Evolutionary conservation across 1,140 invertebrate species (phyloP), one percentile per base, ranked within the genome.

Genomic region (Musca domestica): DNA sequence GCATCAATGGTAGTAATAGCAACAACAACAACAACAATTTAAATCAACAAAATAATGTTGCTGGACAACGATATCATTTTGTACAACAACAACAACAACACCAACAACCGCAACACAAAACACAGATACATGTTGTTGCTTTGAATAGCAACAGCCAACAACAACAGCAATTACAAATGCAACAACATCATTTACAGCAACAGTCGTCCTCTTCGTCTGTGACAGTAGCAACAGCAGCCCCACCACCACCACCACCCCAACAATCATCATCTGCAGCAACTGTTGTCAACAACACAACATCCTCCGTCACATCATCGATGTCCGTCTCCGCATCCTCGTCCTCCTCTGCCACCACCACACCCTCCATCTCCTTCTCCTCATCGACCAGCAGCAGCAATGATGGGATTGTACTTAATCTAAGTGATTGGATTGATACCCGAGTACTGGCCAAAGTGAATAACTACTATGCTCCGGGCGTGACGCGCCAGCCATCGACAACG

Each of bases 351-450:
- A 71, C 74, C 74, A 30, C 74, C 70, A 19, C 73, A 74, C 19
- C 75, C 71, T 22, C 75, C 71, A n/a, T 72, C 72, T 12, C 72
- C 69, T 48, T 69, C 69, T 48, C 74, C 69, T 49, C 72, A 69
- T 30, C 71, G 73, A 66, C 73, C 79, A 64, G 61, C 67, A 72
- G 17, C 71, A 75, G 69, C 65, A 47, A 41, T 19, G 56, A 61
- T 34, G 56, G 20, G 56, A 61, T 61, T 61, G 56, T 61, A 65
- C 46, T 69, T 88, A 96, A 96, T 83, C 85, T 98, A 72, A 91
- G 88, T 74, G 94, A 96, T 81, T 98, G 95, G 95, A 88, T 89
- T 70, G 91, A 93, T 74, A 94, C 95, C 80, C 84, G 94, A 73
- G 92, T 97, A 71, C 84, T 98, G 71, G 95, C 95, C 52, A 94